These are phyloP conservation scores for Lagorchestes hirsutus DNA, from an alignment of 2,797 vertebrate species.

Conservation along the genomic window DNA sequence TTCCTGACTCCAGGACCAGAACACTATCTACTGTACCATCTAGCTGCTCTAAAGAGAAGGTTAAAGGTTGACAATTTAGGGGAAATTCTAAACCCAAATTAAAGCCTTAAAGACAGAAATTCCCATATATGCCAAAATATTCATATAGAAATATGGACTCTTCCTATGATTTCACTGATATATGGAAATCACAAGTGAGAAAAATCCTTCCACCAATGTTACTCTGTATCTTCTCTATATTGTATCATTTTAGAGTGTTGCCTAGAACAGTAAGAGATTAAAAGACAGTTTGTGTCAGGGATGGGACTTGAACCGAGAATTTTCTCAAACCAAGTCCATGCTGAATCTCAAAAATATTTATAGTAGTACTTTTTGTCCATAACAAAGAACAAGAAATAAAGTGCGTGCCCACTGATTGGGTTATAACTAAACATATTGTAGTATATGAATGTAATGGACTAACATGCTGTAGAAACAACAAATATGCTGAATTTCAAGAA, in stretches of 20 bases:
- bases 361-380: neutral
- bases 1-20: neutral
- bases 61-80: neutral
- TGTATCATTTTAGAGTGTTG: neutral
- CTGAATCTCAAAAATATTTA: neutral
- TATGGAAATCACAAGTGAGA: neutral
- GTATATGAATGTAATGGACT: neutral
- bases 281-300: neutral
- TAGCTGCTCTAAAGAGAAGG: neutral
- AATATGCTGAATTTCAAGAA: neutral
- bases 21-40: too few species aligned
- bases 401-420: neutral
- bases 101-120: neutral
- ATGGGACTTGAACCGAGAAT: neutral
- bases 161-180: neutral
- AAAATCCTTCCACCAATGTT: neutral
- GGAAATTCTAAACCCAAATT: neutral
- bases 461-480: neutral
- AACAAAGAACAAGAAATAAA: neutral
- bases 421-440: neutral
- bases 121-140: neutral
- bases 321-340: neutral
- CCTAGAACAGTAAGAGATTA: neutral
- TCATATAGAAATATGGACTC: neutral
- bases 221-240: neutral